A percentile compares a stretch with the other conserved stretches of the same genome.
These are phyloP conservation scores for Sparidentex hasta DNA, from an alignment of 2,797 vertebrate genomes.

Conservation along the genomic window DNA sequence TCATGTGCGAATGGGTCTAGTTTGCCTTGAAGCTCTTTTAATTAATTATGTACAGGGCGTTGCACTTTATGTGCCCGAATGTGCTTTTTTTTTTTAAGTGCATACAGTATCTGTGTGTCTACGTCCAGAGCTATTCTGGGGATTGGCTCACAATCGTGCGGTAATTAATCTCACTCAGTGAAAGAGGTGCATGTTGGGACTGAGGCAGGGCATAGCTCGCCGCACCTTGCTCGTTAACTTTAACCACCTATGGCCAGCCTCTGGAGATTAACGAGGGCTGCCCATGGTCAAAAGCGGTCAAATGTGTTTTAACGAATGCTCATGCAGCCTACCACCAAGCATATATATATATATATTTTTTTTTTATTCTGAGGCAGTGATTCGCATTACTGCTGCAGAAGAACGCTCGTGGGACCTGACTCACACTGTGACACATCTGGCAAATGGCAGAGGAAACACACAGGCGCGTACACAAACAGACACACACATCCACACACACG, in stretches of 20 bases:
- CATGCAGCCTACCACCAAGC: conserved; percentile 44
- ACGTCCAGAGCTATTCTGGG: not conserved
- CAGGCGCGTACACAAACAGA: not conserved
- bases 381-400: conserved; percentile 45
- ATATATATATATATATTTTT: conserved; percentile 43
- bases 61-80: conserved; percentile 39
- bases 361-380: conserved; percentile 42
- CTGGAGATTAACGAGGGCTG: conserved; percentile 70
- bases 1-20: conserved; percentile 45
- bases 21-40: conserved; percentile 58
- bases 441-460: conserved; percentile 50
- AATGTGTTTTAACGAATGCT: conserved; percentile 67
- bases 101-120: conserved; percentile 23
- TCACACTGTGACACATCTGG: conserved; percentile 74
- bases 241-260: conserved; percentile 70
- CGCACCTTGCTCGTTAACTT: conserved; percentile 77
- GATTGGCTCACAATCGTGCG: conserved; percentile 55
- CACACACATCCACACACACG: conserved; percentile 13
- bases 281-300: conserved; percentile 77
- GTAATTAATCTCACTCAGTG: conserved; percentile 85
- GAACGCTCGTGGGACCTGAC: conserved; percentile 54
- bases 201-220: conserved; percentile 74
- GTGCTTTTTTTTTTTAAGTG: conserved; percentile 29
- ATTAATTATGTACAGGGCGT: conserved; percentile 63
- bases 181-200: conserved; percentile 80